phyloP scores from a whole-genome alignment of 2,113 vertebrate species.

The Notarius quadriscutis region DNA sequence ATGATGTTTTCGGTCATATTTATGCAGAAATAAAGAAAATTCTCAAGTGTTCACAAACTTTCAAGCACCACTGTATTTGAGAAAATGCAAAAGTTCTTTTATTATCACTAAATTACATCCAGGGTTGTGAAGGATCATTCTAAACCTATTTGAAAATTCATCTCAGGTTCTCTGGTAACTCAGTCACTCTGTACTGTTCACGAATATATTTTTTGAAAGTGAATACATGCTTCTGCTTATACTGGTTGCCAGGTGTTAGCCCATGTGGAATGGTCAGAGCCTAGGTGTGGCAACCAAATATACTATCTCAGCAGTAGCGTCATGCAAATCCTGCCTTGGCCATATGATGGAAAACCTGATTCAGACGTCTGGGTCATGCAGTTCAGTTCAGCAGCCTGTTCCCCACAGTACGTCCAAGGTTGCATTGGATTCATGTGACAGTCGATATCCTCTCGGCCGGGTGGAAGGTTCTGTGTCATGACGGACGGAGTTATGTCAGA shows the following conservation, averaged over 20 bases:
- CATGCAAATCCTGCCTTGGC: constrained; percentile 24
- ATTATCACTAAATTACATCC: not conserved
- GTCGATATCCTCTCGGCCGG: not conserved
- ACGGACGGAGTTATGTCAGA: not conserved
- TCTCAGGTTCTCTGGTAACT: not conserved
- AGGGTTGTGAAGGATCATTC: not conserved
- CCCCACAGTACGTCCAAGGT: not conserved
- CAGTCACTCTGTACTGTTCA: not conserved
- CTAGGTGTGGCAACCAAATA: constrained; percentile 42
- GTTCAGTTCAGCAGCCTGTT: not conserved
- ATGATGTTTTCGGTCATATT: no score
- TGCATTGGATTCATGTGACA: not conserved
- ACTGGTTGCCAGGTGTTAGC: not conserved
- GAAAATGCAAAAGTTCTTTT: not conserved
- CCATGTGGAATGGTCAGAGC: constrained; percentile 1
- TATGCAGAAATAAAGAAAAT: no score
- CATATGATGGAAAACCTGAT: not conserved
- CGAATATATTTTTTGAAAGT: not conserved
- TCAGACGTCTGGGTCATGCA: not conserved
- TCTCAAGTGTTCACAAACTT: no score
- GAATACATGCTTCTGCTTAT: constrained; percentile 20
- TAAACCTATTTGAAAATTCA: not conserved
- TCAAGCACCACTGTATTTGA: not conserved
- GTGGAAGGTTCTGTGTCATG: not conserved
- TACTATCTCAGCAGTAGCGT: not conserved